These are phyloP conservation scores for Euleptes europaea DNA, from an alignment of 2,113 vertebrate genomes.

Conservation along the genomic window DNA sequence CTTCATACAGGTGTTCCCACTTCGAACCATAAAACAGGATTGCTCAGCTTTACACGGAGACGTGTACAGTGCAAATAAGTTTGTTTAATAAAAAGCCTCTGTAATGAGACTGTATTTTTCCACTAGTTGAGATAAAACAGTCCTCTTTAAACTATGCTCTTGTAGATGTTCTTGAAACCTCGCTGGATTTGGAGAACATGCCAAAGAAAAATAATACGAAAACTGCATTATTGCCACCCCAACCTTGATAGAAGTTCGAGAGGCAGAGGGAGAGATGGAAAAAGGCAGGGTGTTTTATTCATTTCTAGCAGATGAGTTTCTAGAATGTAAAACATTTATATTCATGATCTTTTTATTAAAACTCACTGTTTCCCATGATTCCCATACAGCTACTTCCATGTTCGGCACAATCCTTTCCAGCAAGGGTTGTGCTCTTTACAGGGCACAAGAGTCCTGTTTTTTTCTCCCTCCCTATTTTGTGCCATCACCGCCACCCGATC, in stretches of 20 bases:
- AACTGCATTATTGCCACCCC: slow-evolving; percentile 49
- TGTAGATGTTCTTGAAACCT: slow-evolving; percentile 43
- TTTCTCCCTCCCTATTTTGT: neutral
- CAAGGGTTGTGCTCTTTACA: too few species aligned
- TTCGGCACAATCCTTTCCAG: neutral
- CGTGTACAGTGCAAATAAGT: slow-evolving; percentile 77
- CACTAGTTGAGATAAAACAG: slow-evolving; percentile 41
- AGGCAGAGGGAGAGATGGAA: slow-evolving; percentile 34
- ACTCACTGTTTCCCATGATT: slow-evolving; percentile 13
- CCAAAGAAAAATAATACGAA: slow-evolving; percentile 42
- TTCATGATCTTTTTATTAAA: slow-evolving; percentile 41
- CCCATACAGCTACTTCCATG: slow-evolving; percentile 32
- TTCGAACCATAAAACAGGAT: slow-evolving; percentile 74
- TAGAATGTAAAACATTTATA: slow-evolving; percentile 54
- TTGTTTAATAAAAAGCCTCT: slow-evolving; percentile 70
- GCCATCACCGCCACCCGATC: too few species aligned
- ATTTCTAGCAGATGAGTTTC: slow-evolving; percentile 55
- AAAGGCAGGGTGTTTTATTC: slow-evolving; percentile 58
- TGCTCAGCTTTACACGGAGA: slow-evolving; percentile 79
- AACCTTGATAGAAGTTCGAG: slow-evolving; percentile 36
- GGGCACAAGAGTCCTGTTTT: neutral
- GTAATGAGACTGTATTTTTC: slow-evolving; percentile 46
- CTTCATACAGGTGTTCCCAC: slow-evolving; percentile 70
- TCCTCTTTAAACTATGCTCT: slow-evolving; percentile 44
- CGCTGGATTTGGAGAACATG: slow-evolving; percentile 45